Percentiles rank a stretch among this genome's conserved stretches.
These are phyloP conservation scores for Melangyna quadrimaculata DNA, from an alignment of 2,888 invertebrate genomes.

Conservation along the genomic window DNA sequence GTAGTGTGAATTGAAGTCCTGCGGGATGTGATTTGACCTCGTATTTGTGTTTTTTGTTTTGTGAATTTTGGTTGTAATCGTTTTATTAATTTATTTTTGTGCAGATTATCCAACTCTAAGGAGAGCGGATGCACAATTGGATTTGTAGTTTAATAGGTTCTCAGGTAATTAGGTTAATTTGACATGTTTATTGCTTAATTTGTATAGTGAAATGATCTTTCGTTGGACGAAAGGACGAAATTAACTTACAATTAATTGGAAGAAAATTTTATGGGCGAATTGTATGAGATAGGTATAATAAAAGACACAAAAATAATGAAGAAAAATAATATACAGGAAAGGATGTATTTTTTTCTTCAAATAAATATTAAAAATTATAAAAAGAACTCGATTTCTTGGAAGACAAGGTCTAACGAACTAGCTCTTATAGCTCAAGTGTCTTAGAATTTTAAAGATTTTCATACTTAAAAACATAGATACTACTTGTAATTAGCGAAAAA, in stretches of 20 bases:
- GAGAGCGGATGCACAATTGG: constrained; percentile 16
- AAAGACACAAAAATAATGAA: too few relatives aligned
- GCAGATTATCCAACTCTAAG: constrained; percentile 39
- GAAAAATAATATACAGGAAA: too few relatives aligned
- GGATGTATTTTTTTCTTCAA: too few relatives aligned
- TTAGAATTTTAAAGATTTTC: too few relatives aligned
- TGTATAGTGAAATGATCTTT: not conserved
- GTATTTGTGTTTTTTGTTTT: constrained; percentile 20
- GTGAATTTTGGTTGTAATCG: constrained; percentile 42
- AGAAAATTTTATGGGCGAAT: too few relatives aligned
- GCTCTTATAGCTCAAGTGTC: too few relatives aligned
- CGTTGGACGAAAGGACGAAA: not conserved
- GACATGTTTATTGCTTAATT: constrained; percentile 61
- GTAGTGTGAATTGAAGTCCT: constrained; percentile 54
- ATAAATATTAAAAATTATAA: too few relatives aligned
- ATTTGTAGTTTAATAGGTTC: constrained; percentile 9
- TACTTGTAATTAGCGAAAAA: too few relatives aligned
- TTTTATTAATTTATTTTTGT: constrained; percentile 69
- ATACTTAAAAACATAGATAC: too few relatives aligned
- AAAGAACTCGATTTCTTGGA: too few relatives aligned
- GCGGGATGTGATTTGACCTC: constrained; percentile 68
- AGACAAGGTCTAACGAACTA: too few relatives aligned
- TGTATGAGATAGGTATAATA: too few relatives aligned
- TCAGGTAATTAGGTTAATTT: constrained; percentile 56
- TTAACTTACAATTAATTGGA: not conserved